Evolutionary conservation across 2,797 vertebrate genomes (phyloP).

Genomic region (Melanotaenia maccullochi): DNA sequence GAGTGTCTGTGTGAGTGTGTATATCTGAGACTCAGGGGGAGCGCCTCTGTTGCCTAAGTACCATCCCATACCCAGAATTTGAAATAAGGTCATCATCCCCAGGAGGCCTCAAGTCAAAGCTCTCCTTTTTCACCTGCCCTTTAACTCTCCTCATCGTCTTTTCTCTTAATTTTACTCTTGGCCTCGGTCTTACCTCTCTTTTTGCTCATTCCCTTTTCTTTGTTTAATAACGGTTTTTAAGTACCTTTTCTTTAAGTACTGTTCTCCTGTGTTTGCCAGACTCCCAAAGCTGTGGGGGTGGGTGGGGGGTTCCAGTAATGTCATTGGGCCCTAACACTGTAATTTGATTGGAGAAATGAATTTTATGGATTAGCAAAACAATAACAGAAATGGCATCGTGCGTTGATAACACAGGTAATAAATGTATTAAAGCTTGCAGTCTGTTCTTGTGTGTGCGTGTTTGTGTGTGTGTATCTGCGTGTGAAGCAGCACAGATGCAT

Average conservation of each 20-base stretch:
- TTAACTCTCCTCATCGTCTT: slow-evolving; percentile 74
- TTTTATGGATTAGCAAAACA: slow-evolving; percentile 77
- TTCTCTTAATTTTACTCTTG: slow-evolving; percentile 73
- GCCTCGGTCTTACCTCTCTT: slow-evolving; percentile 44
- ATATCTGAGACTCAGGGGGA: slow-evolving; percentile 43
- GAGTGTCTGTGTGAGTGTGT: slow-evolving; percentile 31
- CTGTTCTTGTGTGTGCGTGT: slow-evolving; percentile 27
- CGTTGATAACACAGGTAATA: slow-evolving; percentile 80
- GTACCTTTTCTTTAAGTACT: slow-evolving; percentile 44
- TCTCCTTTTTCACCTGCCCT: slow-evolving; percentile 80
- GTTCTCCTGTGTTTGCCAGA: not conserved
- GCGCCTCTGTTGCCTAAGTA: slow-evolving; percentile 69
- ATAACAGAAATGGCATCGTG: slow-evolving; percentile 72
- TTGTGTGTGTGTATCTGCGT: slow-evolving; percentile 44
- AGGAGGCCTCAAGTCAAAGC: slow-evolving; percentile 87
- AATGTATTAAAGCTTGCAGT: slow-evolving; percentile 66
- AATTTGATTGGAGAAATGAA: slow-evolving; percentile 77
- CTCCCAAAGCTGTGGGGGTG: slow-evolving; percentile 4
- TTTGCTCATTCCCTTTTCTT: slow-evolving; percentile 41
- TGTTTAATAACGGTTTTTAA: slow-evolving; percentile 31
- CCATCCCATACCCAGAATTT: slow-evolving; percentile 84
- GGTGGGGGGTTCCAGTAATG: slow-evolving; percentile 49
- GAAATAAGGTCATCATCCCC: slow-evolving; percentile 89
- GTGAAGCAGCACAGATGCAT: slow-evolving; percentile 78
- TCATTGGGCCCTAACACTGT: slow-evolving; percentile 61